Base-by-base conservation (phyloP, 2,113 vertebrate species). In the Penelope pileata region DNA sequence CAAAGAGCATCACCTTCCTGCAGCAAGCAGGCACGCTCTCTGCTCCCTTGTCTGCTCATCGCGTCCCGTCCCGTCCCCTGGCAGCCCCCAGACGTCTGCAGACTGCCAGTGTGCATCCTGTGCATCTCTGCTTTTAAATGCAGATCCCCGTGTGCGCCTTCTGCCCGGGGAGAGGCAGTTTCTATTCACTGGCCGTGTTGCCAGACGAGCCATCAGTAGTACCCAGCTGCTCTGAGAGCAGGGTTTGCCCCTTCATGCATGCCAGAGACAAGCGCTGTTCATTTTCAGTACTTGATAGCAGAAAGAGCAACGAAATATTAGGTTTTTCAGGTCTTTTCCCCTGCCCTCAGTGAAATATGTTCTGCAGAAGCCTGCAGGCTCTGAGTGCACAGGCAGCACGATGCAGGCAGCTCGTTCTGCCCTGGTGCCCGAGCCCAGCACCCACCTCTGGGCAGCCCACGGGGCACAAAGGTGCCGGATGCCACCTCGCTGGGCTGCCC, bases 1-100 rank as follows among this genome's bases (percentile, higher is more conserved):
- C 96, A 81, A 75, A 82, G 90, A 95, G 94, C 86, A 92, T 94
- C 95, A 23, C 94, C 91, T 91, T 87, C 43, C 89, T 79, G 84
- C 95, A 95, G 92, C 67, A 7, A 36, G 70, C 72, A 2, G 16
- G 16, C 73, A 45, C 32, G 22, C 66, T 59, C 45, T 7, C 23
- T n/a, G 74, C 69, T 83, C 84, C 56, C 85, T 62, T 70, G 66
- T 48, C 23, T 36, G 48, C 83, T 86, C 54, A 0, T 12, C 68
- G 0, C 17, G 5, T 45, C 81, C 72, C 6, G 1, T 36, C 92
- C 86, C 56, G 0, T 12, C 30, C 12, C 3, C 76, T 18, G 0
- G 12, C 11, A 73, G 15, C 18, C 56, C 64, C 30, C 40, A 6
- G 3, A 72, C 0, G 9, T 43, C 93, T 38, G 82, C 45, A 23